Evolutionary conservation across 2,888 invertebrate genomes (phyloP), one percentile per base, ranked within the genome.

Genomic region (Camptogramma bilineatum): DNA sequence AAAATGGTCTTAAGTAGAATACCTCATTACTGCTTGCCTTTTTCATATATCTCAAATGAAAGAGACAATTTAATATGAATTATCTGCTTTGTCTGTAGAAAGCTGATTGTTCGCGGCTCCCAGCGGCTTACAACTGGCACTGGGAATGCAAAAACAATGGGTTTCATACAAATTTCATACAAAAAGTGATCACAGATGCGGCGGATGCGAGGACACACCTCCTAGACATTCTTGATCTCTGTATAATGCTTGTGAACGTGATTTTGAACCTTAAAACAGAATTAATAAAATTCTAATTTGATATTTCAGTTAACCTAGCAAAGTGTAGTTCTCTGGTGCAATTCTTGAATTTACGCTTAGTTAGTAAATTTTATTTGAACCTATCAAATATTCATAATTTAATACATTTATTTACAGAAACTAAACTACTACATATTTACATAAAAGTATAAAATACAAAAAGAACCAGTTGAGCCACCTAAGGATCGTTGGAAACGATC

Each of bases 131-230:
- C 68, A 68, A 56, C 62, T 39, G 34, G 47, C 69, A 62, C 53
- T 68, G 67, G 50, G 68, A 68, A 61, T 10, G 24, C 54, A 61
- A 64, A 65, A 62, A 69, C 66, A 69, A 71, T 66, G 50, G 57
- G 18, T 53, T 55, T 62, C 34, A 64, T 63, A 55, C 46, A 47
- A 24, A 10, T 56, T 65, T 64, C 55, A 67, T 52, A 62, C 62
- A 68, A 69, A 63, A 70, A 70, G 62, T 75, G 73, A 75, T 74
- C 71, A 75, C 76, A 78, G 76, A 80, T 78, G 78, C 68, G 60
- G 71, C 74, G 79, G 79, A 81, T 80, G 77, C 76, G 56, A 66
- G 71, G 63, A 70, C 75, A 73, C 73, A 74, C 73, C 71, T 70
- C 64, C 50, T 54, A 48, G 54, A 46, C 21, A 44, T 31, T 44